These are phyloP conservation scores for Enteromius trimaculatus DNA, from an alignment of 2,797 vertebrate genomes.

Conservation along the genomic window DNA sequence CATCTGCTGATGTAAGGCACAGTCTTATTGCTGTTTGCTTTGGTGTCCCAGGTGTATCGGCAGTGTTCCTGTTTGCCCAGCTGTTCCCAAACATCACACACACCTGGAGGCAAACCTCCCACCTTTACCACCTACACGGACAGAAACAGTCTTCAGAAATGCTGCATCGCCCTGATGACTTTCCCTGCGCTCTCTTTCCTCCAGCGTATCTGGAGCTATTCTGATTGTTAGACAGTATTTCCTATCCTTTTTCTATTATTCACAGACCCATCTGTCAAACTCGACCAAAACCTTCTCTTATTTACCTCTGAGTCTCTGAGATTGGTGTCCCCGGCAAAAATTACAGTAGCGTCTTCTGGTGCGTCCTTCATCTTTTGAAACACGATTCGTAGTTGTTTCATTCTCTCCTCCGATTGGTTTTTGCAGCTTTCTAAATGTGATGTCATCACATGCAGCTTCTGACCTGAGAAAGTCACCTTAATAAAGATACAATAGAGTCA, in stretches of 20 bases:
- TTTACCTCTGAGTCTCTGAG: conserved; percentile 89
- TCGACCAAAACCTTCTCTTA: neutral
- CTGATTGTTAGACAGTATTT: neutral
- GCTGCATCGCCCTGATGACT: neutral
- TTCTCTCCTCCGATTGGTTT: conserved; percentile 81
- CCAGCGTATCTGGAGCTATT: neutral
- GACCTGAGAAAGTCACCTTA: conserved; percentile 83
- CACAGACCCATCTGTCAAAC: neutral
- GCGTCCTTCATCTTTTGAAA: conserved; percentile 80
- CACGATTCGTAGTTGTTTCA: conserved; percentile 84
- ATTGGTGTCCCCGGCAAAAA: conserved; percentile 97
- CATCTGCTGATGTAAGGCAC: conserved; percentile 76
- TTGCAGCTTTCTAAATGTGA: conserved; percentile 97
- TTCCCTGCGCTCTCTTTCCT: neutral
- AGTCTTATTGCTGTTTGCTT: conserved; percentile 85
- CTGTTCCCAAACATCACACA: conserved; percentile 90
- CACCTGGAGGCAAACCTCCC: conserved; percentile 78
- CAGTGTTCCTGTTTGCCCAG: conserved; percentile 88
- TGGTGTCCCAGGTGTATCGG: conserved; percentile 95
- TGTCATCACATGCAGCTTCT: conserved; percentile 90
- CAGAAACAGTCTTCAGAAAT: neutral
- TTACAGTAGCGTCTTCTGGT: conserved; percentile 81
- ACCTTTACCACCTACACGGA: conserved; percentile 81
- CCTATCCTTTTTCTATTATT: neutral
- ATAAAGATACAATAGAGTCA: neutral